Conservation (phyloP, 2,113 vertebrate genomes). For the Centropus unirufus region DNA sequence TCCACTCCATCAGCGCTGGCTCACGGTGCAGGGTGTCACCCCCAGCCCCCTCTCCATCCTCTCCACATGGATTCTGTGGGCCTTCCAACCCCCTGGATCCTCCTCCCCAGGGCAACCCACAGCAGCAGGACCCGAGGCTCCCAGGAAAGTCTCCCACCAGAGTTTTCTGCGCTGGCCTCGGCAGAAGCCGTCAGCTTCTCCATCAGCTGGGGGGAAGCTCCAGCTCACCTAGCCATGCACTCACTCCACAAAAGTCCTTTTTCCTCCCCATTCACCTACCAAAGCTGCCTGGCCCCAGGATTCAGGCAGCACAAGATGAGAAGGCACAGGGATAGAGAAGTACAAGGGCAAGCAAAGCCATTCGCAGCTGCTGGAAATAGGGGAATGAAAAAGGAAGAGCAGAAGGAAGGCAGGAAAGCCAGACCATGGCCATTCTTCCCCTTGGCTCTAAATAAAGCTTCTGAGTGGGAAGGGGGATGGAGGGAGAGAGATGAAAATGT, state of each 20-base stretch:
- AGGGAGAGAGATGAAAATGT: conserved; percentile 59
- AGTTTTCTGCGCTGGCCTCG: fast-evolving
- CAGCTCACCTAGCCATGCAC: background rate
- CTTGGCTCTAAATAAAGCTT: conserved; percentile 32
- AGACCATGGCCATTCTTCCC: background rate
- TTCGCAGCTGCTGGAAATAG: background rate
- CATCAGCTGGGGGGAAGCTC: background rate
- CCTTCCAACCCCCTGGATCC: background rate
- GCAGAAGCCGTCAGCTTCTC: background rate
- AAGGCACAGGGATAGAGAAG: background rate
- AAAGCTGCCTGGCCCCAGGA: fast-evolving
- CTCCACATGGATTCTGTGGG: background rate
- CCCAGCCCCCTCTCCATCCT: background rate
- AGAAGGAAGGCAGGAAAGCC: background rate
- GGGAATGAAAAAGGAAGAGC: background rate
- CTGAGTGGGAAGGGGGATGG: background rate
- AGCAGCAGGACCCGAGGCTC: fast-evolving
- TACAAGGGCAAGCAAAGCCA: background rate
- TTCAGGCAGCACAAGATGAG: background rate
- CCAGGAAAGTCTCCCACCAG: background rate
- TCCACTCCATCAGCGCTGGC: background rate
- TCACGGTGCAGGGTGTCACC: fast-evolving
- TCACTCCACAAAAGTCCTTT: background rate
- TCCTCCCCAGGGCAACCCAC: fast-evolving
- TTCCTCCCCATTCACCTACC: background rate